Evolutionary conservation across 92 coral and sea anemone species (phyloP).

Genomic region (Muricea muricata): DNA sequence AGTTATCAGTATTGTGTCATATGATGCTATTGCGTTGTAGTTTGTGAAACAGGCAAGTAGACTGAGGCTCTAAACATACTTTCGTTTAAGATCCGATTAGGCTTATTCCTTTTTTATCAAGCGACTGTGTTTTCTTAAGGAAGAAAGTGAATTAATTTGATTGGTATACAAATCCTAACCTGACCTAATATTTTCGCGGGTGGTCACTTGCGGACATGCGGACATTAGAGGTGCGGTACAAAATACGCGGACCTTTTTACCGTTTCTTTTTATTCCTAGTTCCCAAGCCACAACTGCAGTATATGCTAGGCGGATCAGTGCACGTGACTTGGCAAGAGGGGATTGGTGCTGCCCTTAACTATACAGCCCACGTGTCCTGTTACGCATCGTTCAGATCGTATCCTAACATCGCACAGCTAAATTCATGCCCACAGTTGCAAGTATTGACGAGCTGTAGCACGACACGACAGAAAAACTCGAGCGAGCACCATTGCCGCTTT

Average conservation of each 20-base stretch:
- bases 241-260: neutral
- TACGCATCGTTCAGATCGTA: neutral
- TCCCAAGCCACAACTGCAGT: conserved; percentile 14
- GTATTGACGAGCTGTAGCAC: neutral
- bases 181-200: too few species aligned
- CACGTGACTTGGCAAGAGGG: conserved; percentile 5
- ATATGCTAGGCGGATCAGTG: conserved; percentile 1
- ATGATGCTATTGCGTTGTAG: too few species aligned
- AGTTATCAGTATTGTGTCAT: too few species aligned
- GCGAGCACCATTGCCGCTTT: neutral
- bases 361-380: neutral
- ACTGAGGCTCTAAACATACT: too few species aligned
- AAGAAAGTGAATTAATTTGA: too few species aligned
- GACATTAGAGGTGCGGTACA: too few species aligned
- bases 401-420: neutral
- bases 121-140: too few species aligned
- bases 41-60: too few species aligned
- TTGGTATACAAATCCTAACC: too few species aligned
- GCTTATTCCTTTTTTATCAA: too few species aligned
- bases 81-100: too few species aligned
- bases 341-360: neutral
- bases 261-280: neutral
- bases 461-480: neutral
- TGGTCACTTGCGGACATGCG: too few species aligned
- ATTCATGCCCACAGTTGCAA: neutral